Base-by-base conservation (phyloP, 2,888 invertebrate genomes). In the Tetragnatha montana region DNA sequence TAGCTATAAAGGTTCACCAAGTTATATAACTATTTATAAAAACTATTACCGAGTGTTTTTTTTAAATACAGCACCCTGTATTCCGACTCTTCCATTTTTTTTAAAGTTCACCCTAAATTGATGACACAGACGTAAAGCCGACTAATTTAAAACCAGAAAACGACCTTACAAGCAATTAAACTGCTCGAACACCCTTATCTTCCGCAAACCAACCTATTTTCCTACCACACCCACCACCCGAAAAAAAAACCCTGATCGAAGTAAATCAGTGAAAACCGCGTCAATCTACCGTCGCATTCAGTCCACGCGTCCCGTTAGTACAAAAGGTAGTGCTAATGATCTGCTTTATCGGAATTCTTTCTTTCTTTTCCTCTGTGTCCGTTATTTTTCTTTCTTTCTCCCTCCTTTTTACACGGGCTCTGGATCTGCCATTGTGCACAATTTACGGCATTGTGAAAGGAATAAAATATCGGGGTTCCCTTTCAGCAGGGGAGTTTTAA, bases 311-410 rank as follows among this genome's bases (percentile, higher is more conserved):
- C 84, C 75, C 81, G 49, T 76, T 85, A 81, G 76, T 85, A 89
- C 89, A 85, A 89, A 81, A 89, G 89, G 74, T 85, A 81, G 75
- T 49, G 84, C 88, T 88, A 88, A 88, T 85, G 85, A 89, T 85
- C 84, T 51, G 76, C 85, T 89, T 85, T 89, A 89, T 89, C 89
- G 84, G 81, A 89, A 84, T 89, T n/a, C 68, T 76, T 89, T 89
- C 74, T 88, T 80, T 76, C 21, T 70, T 14, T 78, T 22, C 49
- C 81, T 50, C 51, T 17, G 60, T 12, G 14, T 60, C 60, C 14
- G 60, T 60, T 60, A 60, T 60, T 60, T 60, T 60, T 60, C 60
- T 60, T 60, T 10, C 60, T 60, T 60, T 60, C 60, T 60, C 21
- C 50, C 47, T 69, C 60, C 88, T 88, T 80, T 84, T 84, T 80